Percentiles rank a stretch among this genome's conserved stretches.
These are phyloP conservation scores for Melipona bicolor DNA, from an alignment of 2,888 invertebrate species.

Conservation along the genomic window DNA sequence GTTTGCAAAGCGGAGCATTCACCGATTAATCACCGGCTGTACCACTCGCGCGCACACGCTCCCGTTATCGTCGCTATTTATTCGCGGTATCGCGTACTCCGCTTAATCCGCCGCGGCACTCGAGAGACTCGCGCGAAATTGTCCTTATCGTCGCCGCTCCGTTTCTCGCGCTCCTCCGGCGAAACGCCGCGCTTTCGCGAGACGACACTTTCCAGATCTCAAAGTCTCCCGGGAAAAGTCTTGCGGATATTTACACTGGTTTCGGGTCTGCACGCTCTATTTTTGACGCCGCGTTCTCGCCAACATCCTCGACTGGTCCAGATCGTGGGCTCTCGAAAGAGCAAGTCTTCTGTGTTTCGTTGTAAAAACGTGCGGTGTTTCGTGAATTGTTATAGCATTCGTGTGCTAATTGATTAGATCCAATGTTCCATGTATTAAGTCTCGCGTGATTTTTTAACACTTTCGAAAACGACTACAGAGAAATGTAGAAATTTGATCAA, in stretches of 20 bases:
- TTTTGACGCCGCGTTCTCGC: background rate
- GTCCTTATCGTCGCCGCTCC: constrained; percentile 40
- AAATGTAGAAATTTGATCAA: too few relatives aligned
- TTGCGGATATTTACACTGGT: constrained; percentile 9
- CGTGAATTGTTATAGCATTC: too few relatives aligned
- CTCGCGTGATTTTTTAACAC: too few relatives aligned
- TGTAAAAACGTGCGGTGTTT: background rate
- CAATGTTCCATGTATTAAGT: too few relatives aligned
- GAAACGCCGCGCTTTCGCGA: constrained; percentile 16
- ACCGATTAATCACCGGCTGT: constrained; percentile 28
- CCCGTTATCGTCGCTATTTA: constrained; percentile 45
- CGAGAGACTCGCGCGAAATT: constrained; percentile 44
- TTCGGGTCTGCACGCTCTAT: background rate
- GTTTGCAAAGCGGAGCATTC: constrained; percentile 25
- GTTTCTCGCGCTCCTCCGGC: constrained; percentile 14
- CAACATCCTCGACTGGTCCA: constrained; percentile 3
- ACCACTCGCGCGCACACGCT: constrained; percentile 2
- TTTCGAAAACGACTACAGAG: too few relatives aligned
- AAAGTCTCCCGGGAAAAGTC: background rate
- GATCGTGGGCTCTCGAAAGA: background rate
- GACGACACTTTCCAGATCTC: constrained; percentile 43
- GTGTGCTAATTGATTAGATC: too few relatives aligned
- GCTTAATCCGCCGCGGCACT: constrained; percentile 33
- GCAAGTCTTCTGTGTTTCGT: background rate
- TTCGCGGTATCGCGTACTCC: constrained; percentile 27